Conservation (phyloP, 1,140 invertebrate genomes). For the Stegodyphus mimosarum region DNA sequence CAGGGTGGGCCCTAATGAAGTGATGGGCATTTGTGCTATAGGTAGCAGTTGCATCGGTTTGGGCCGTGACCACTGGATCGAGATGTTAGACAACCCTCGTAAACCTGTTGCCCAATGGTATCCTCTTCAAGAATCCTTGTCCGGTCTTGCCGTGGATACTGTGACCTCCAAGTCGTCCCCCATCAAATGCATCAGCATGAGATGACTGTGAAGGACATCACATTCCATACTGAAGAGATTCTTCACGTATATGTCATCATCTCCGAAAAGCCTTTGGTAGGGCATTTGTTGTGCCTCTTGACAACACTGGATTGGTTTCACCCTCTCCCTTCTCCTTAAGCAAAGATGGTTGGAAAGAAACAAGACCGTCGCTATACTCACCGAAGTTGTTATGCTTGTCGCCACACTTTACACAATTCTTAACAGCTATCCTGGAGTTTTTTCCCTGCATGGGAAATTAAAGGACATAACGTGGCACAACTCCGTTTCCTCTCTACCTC, state of each 20-base stretch:
- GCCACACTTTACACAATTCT: background rate
- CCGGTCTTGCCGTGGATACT: constrained; percentile 64
- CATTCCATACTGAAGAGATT: background rate
- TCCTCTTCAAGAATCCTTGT: constrained; percentile 77
- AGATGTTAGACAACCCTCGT: constrained; percentile 86
- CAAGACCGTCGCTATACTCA: constrained; percentile 2
- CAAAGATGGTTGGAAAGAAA: constrained; percentile 14
- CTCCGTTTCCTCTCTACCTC: no score
- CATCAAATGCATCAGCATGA: constrained; percentile 59
- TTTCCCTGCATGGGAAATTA: no score
- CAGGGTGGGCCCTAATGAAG: constrained; percentile 86
- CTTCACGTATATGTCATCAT: background rate
- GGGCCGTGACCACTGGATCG: constrained; percentile 88
- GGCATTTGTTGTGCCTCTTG: constrained; percentile 11
- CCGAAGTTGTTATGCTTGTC: constrained; percentile 9
- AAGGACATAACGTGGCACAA: no score
- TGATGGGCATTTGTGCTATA: constrained; percentile 85
- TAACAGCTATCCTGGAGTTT: no score
- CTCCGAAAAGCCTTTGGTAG: constrained; percentile 18
- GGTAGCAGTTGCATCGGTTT: constrained; percentile 81
- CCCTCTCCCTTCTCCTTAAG: background rate
- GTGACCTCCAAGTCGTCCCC: constrained; percentile 67
- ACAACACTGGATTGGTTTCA: background rate
- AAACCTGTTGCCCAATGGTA: constrained; percentile 90
- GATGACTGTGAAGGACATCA: constrained; percentile 28